Percentiles rank a stretch among this genome's conserved stretches.
Evolutionary conservation across 1,140 invertebrate species (phyloP).

Genomic region (Lepidurus couesii): DNA sequence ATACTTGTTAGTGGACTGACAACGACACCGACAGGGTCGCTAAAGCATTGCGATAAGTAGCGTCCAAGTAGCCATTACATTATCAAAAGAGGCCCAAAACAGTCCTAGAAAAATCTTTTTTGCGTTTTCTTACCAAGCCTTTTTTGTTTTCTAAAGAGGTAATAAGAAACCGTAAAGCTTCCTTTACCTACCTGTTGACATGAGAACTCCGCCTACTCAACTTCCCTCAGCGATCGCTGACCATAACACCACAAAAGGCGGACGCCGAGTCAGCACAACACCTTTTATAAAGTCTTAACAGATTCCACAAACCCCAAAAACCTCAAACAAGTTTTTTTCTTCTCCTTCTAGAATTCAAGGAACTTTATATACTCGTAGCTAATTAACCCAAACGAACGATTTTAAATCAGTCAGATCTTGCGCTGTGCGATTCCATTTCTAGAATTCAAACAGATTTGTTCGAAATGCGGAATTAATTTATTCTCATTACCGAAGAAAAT

Average conservation of each 20-base stretch:
- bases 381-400: neutral
- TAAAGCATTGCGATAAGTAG: too few species aligned
- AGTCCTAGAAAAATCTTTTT: neutral
- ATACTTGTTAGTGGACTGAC: too few species aligned
- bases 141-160: neutral
- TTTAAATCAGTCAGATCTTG: neutral
- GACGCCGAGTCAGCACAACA: constrained; percentile 12
- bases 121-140: neutral
- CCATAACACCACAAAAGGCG: constrained; percentile 18
- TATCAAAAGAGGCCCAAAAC: neutral
- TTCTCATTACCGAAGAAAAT: too few species aligned
- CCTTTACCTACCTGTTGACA: constrained; percentile 21
- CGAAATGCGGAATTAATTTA: too few species aligned
- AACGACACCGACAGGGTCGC: too few species aligned
- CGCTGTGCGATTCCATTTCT: too few species aligned
- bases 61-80: too few species aligned
- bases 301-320: neutral
- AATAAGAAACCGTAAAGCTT: constrained; percentile 20
- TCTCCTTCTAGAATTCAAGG: neutral
- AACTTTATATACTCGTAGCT: neutral
- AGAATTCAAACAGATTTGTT: too few species aligned
- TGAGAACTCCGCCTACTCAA: constrained; percentile 1
- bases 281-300: constrained; percentile 19
- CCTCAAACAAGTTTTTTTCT: neutral
- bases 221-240: constrained; percentile 6